Conservation (phyloP, 2,797 vertebrate species). For the Chaunax sp. region DNA sequence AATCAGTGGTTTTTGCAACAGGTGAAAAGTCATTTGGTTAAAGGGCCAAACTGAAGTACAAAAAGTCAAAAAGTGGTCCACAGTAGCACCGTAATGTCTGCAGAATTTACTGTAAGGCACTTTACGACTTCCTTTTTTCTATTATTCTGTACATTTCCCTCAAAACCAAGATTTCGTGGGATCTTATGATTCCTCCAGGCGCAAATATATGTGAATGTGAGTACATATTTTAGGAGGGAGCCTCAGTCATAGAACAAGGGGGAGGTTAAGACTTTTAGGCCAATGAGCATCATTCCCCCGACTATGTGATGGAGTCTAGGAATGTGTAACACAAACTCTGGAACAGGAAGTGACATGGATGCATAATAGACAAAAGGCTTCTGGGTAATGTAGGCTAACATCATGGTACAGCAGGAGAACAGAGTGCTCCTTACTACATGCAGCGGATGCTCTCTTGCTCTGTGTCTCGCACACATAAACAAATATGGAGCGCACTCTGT, state of each 20-base stretch:
- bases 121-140: conserved; percentile 11
- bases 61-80: background rate
- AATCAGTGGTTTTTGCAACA: conserved; percentile 49
- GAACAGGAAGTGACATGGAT: conserved; percentile 76
- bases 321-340: conserved; percentile 77
- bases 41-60: conserved; percentile 7
- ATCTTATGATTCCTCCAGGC: conserved; percentile 32
- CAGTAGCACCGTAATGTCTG: conserved; percentile 17
- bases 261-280: conserved; percentile 71
- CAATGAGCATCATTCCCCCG: conserved; percentile 67
- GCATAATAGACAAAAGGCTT: conserved; percentile 60
- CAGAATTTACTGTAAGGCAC: background rate
- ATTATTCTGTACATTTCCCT: background rate
- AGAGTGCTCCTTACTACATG: conserved; percentile 32
- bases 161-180: conserved; percentile 14
- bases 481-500: conserved; percentile 16
- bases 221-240: conserved; percentile 31
- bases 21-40: conserved; percentile 40
- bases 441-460: conserved; percentile 29
- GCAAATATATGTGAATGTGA: conserved; percentile 16
- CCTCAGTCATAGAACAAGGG: conserved; percentile 48
- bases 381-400: conserved; percentile 75
- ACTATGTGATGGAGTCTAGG: conserved; percentile 70
- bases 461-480: conserved; percentile 12
- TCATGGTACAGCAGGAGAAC: conserved; percentile 40